A percentile compares a stretch with the other conserved stretches of the same genome.
phyloP scores from a whole-genome alignment of 2,113 vertebrate genomes.

The Trinectes maculatus region DNA sequence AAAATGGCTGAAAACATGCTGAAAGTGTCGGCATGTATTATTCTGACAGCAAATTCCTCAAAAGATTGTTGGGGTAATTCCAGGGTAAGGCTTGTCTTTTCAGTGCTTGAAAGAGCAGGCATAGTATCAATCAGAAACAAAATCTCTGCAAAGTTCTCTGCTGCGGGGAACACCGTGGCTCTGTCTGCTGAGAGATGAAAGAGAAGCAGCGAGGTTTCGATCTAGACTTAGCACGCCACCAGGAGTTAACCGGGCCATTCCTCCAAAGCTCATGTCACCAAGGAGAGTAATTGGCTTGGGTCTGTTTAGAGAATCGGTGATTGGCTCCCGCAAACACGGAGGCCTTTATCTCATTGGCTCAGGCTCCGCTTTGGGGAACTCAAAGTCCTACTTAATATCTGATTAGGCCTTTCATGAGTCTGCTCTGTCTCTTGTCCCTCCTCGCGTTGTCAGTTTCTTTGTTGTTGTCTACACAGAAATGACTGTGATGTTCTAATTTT shows the following conservation, averaged over 20 bases:
- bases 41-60: conserved; percentile 69
- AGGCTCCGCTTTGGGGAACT: conserved; percentile 55
- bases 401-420: conserved; percentile 21
- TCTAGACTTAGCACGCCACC: conserved; percentile 63
- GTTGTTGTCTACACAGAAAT: conserved; percentile 20
- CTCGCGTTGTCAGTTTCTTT: conserved; percentile 14
- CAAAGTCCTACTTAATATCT: conserved; percentile 58
- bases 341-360: conserved; percentile 77
- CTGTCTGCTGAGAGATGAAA: conserved; percentile 64
- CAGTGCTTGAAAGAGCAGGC: conserved; percentile 62
- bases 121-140: conserved; percentile 64
- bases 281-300: conserved; percentile 73
- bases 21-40: conserved; percentile 66
- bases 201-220: conserved; percentile 61
- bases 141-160: conserved; percentile 58
- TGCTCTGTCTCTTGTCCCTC: conserved; percentile 24
- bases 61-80: conserved; percentile 64
- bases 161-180: conserved; percentile 44
- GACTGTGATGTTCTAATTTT: not conserved
- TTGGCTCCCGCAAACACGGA: conserved; percentile 62
- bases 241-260: conserved; percentile 70
- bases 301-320: conserved; percentile 68
- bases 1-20: conserved; percentile 40
- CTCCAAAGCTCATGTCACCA: conserved; percentile 71
- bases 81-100: conserved; percentile 48